Percentiles rank a stretch among this genome's conserved stretches.
phyloP scores from a whole-genome alignment of 2,888 invertebrate genomes.

The Magallana nippona region DNA sequence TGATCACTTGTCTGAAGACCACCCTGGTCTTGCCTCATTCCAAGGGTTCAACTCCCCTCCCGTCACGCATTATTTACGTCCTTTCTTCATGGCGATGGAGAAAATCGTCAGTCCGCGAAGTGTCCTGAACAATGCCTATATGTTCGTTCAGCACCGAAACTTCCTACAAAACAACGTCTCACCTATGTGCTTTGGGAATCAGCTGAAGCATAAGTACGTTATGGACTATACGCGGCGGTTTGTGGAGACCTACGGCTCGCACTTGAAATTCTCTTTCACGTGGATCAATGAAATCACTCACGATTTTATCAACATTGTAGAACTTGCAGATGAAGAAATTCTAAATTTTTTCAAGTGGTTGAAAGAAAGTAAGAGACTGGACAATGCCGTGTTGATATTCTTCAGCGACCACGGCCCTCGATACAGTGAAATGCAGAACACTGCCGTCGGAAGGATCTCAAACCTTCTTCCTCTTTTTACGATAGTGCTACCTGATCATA shows the following conservation, averaged over 20 bases:
- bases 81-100: conserved; percentile 84
- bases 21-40: conserved; percentile 88
- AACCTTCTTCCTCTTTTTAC: conserved; percentile 91
- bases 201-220: conserved; percentile 43
- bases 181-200: conserved; percentile 43
- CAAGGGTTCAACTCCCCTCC: conserved; percentile 89
- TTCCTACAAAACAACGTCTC: conserved; percentile 39
- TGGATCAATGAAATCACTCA: conserved; percentile 92
- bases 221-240: conserved; percentile 78
- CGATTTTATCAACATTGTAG: conserved; percentile 89
- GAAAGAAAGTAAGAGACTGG: conserved; percentile 71
- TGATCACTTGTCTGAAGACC: conserved; percentile 91
- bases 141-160: conserved; percentile 44
- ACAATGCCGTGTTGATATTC: conserved; percentile 68
- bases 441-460: conserved; percentile 88
- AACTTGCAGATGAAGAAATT: conserved; percentile 86
- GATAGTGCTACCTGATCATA: conserved; percentile 87
- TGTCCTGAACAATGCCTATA: conserved; percentile 31
- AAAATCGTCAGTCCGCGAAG: conserved; percentile 56
- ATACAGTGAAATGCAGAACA: conserved; percentile 91
- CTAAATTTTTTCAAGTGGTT: conserved; percentile 82
- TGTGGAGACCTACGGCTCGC: conserved; percentile 82
- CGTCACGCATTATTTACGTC: conserved; percentile 90
- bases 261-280: conserved; percentile 89
- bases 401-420: conserved; percentile 94